Base-by-base conservation (phyloP, 2,888 invertebrate species). In the Sarcophaga variegata region DNA sequence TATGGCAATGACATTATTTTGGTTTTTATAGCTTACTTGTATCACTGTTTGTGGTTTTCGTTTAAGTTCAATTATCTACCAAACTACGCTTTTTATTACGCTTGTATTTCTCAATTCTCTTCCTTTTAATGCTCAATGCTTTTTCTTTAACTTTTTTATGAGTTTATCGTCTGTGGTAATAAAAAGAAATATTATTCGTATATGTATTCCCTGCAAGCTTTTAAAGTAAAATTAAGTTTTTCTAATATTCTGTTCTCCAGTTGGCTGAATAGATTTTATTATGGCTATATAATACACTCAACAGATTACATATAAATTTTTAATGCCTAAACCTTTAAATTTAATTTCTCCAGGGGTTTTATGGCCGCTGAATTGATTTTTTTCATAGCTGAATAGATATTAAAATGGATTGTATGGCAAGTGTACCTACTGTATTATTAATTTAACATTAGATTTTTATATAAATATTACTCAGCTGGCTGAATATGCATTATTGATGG, bases 21-120 rank as follows among this genome's bases (percentile, higher is more conserved):
- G 49, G 17, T 60, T 71, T 81, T 85, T 75, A 86, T 79, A 82
- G 70, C 82, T 79, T 82, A 79, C 82, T 86, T 86, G 79, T 62
- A 86, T 54, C 20, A 69, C 76, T 64, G 4, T 76, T 76, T 60
- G 70, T 59, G 63, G 63, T 75, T 59, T 75, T 71, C 63, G 64
- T 82, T 81, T 71, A 79, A 71, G 79, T 69, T 37, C 78, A 81
- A 54, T 85, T 72, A 71, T 79, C 54, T 82, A 67, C 64, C 62
- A 60, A 79, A 86, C 82, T 82, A 77, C 45, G 70, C 25, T 77
- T 76, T 82, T 82, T 75, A 77, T 77, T 63, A 47, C 37, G 8
- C 76, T 77, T 49, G 12, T 54, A 54, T 60, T 49, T 45, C 12
- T 45, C 12, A 22, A 22, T 64, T 64, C n/a, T 80, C 59, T 3